These are phyloP conservation scores for Palythoa caribaeorum DNA, from an alignment of 92 coral and sea anemone species.

Conservation along the genomic window DNA sequence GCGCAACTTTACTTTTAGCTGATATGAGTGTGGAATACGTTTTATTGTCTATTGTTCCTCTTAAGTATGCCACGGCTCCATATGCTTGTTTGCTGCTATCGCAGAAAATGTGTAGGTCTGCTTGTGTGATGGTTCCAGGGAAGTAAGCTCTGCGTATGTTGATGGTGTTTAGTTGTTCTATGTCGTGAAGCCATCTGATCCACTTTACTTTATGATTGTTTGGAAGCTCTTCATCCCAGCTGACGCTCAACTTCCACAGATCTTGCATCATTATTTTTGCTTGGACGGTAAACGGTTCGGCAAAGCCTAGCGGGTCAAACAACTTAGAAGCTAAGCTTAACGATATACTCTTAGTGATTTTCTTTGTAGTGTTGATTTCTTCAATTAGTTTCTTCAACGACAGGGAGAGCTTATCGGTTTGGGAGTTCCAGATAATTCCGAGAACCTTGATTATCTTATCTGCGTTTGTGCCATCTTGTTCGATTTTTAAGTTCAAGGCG, in stretches of 20 bases:
- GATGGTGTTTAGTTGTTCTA: slow-evolving; percentile 50
- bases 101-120: slow-evolving; percentile 51
- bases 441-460: slow-evolving; percentile 57
- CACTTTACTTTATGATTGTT: slow-evolving; percentile 58
- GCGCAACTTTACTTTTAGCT: slow-evolving; percentile 57
- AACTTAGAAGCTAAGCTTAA: slow-evolving; percentile 54
- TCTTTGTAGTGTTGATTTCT: slow-evolving; percentile 42
- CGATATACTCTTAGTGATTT: slow-evolving; percentile 53
- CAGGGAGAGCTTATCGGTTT: slow-evolving; percentile 53
- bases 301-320: slow-evolving; percentile 59
- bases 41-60: slow-evolving; percentile 38
- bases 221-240: slow-evolving; percentile 53
- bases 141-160: slow-evolving; percentile 61
- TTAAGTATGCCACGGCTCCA: slow-evolving; percentile 49
- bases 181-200: slow-evolving; percentile 62
- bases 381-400: slow-evolving; percentile 44
- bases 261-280: slow-evolving; percentile 65
- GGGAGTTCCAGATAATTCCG: slow-evolving; percentile 51
- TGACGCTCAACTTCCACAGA: slow-evolving; percentile 49
- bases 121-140: slow-evolving; percentile 35
- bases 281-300: slow-evolving; percentile 53
- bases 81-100: slow-evolving; percentile 52
- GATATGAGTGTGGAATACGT: slow-evolving; percentile 17
- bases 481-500: slow-evolving; percentile 45
- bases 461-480: slow-evolving; percentile 34